A percentile compares a stretch with the other conserved stretches of the same genome.
phyloP scores from a whole-genome alignment of 1,140 invertebrate genomes.

The fruit fly (Drosophila melanogaster) region Release_6_plus_ISO1_MT NT_033777.3:15012501-15013000 shows the following conservation, averaged over 20 bases:
- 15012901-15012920: neutral
- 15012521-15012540: slow-evolving; percentile 36
- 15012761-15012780: slow-evolving; percentile 52
- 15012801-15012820: slow-evolving; percentile 40
- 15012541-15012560: slow-evolving; percentile 50
- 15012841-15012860: slow-evolving; percentile 69
- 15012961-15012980: slow-evolving; percentile 51
- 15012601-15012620: slow-evolving; percentile 6
- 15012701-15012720: slow-evolving; percentile 57
- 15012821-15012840: slow-evolving; percentile 63
- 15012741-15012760: slow-evolving; percentile 75
- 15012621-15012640: slow-evolving; percentile 10
- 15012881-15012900: slow-evolving; percentile 10
- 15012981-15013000: slow-evolving; percentile 65
- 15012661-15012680: slow-evolving; percentile 9
- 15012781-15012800: slow-evolving; percentile 40
- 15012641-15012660: slow-evolving; percentile 20
- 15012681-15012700: slow-evolving; percentile 39
- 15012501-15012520: slow-evolving; percentile 17
- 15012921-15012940: slow-evolving; percentile 3
- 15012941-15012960: slow-evolving; percentile 20
- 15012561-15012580: slow-evolving; percentile 70
- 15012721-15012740: slow-evolving; percentile 83
- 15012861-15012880: slow-evolving; percentile 27
- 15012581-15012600: slow-evolving; percentile 29